Evolutionary conservation across 2,888 invertebrate species (phyloP), one percentile per base, ranked within the genome.

Genomic region (Byasa hedistus): DNA sequence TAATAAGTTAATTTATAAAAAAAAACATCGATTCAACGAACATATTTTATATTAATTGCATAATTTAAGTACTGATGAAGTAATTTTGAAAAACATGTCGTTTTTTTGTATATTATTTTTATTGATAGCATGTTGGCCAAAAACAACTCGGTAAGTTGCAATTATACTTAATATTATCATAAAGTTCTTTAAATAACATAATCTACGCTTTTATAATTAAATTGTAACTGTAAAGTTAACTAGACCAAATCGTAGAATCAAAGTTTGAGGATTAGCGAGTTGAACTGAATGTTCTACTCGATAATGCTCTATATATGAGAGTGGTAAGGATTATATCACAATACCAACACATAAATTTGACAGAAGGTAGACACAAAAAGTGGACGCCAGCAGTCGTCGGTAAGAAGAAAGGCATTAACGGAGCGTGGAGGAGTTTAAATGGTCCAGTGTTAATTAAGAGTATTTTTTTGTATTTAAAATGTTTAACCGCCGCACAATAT

Each of bases 361-460:
- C 52, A 64, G 36, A 36, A 52, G 58, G 52, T 39, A 36, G 36
- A 58, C 52, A 58, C 61, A 65, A 57, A 66, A 66, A 66, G 57
- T 52, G 39, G 54, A 60, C 27, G 59, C 64, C 59, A 58, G 52
- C 61, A 44, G 17, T 51, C 51, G 58, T 39, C 64, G 66, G 58
- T 66, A 48, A 54, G 51, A 69, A 68, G 67, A 68, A 64, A 68
- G 54, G 69, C 64, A 66, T 69, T 62, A 63, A 70, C 66, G 64
- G 60, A 69, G 61, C 66, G 66, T 69, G 68, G 63, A 66, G 57
- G 57, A 61, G 66, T 70, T 70, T 71, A 70, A 73, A 72, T 70
- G 73, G 71, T 71, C 70, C 69, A 57, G 58, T 67, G 68, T 63
- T 71, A 71, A 74, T 72, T 71, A 72, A 70, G 23, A 32, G 36